Evolutionary conservation across 2,797 vertebrate genomes (phyloP).

Genomic region (Carcharodon carcharias): DNA sequence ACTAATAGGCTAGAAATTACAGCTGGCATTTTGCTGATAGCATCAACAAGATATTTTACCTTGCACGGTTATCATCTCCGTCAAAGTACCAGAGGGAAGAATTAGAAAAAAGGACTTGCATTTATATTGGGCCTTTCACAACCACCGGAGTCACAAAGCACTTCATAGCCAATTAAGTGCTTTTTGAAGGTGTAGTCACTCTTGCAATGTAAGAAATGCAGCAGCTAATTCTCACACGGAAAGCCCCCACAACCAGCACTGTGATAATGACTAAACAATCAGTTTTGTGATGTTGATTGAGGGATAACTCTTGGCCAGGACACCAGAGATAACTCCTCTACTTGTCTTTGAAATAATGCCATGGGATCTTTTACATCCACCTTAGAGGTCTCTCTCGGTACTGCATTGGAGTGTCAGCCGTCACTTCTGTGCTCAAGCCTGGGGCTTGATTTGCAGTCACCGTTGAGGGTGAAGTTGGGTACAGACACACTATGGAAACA

Average conservation of each 20-base stretch:
- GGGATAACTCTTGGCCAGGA: too few relatives aligned
- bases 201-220: not conserved
- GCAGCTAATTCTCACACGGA: not conserved
- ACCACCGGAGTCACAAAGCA: not conserved
- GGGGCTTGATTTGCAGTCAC: not conserved
- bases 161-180: not conserved
- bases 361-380: not conserved
- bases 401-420: not conserved
- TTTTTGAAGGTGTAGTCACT: not conserved
- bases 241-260: not conserved
- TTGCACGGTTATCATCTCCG: too few relatives aligned
- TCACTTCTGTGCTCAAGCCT: not conserved
- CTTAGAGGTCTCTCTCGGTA: not conserved
- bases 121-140: not conserved
- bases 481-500: too few relatives aligned
- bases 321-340: not conserved
- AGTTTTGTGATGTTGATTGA: not conserved
- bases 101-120: too few relatives aligned
- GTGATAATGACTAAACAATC: not conserved
- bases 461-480: not conserved
- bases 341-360: not conserved
- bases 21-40: not conserved
- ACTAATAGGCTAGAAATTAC: not conserved
- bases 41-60: not conserved
- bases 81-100: not conserved